phyloP scores from a whole-genome alignment of 2,797 vertebrate species.

The Tympanoctomys barrerae region DNA sequence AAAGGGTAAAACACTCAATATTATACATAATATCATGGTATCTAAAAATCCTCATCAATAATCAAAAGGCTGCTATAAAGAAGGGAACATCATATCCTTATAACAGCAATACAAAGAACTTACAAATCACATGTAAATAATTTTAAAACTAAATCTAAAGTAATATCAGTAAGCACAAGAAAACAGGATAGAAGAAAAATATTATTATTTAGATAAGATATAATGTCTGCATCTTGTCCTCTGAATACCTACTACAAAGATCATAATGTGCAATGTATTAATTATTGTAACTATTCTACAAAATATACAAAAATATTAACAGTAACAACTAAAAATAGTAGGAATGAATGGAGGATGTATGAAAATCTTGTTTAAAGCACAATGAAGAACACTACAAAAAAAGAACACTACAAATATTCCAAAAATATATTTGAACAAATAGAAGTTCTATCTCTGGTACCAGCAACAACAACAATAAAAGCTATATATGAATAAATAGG shows the following conservation, averaged over 20 bases:
- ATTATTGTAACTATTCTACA: too few relatives aligned
- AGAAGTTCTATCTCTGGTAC: background rate
- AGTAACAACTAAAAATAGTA: constrained; percentile 5
- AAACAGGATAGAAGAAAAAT: background rate
- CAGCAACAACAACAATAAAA: background rate
- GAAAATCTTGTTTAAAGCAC: background rate
- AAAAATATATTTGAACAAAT: background rate
- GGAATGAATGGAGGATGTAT: background rate
- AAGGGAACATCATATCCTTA: background rate
- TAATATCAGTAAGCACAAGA: background rate
- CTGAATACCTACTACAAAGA: too few relatives aligned
- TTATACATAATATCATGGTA: background rate
- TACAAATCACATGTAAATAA: background rate
- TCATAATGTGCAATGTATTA: too few relatives aligned
- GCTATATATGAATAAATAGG: background rate
- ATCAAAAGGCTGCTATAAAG: background rate
- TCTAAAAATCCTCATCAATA: background rate
- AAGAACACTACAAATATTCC: background rate
- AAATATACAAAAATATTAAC: background rate
- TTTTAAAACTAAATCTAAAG: background rate
- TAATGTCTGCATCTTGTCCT: too few relatives aligned
- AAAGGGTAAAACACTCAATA: background rate
- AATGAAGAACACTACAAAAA: background rate
- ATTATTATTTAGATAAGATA: too few relatives aligned
- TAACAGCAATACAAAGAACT: too few relatives aligned